Conservation (phyloP, 2,888 invertebrate genomes). For the Dioctria rufipes region DNA sequence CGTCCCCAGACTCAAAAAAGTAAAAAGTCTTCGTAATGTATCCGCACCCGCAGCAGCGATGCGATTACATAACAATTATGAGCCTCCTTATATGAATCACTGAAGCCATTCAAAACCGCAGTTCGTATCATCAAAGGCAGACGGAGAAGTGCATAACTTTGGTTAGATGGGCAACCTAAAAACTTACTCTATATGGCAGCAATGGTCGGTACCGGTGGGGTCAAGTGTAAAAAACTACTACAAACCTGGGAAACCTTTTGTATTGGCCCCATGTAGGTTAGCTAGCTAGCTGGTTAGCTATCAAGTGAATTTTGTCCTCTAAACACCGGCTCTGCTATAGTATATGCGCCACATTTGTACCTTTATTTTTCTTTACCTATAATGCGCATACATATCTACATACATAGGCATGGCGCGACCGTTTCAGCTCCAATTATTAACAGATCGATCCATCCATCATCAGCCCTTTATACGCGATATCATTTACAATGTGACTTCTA, state of each 20-base stretch:
- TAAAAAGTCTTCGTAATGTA: background rate
- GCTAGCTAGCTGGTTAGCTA: background rate
- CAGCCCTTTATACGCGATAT: background rate
- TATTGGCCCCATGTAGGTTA: background rate
- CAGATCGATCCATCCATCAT: slow-evolving; percentile 4
- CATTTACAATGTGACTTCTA: background rate
- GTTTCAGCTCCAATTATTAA: slow-evolving; percentile 7
- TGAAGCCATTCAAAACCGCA: slow-evolving; percentile 25
- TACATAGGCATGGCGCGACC: background rate
- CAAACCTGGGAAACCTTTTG: background rate
- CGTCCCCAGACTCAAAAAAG: background rate
- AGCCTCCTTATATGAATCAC: background rate
- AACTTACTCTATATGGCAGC: background rate
- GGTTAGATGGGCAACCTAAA: background rate
- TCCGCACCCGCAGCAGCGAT: background rate
- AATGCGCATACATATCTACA: too few relatives aligned
- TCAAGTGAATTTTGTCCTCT: background rate
- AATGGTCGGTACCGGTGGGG: background rate
- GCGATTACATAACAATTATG: slow-evolving; percentile 10
- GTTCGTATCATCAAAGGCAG: slow-evolving; percentile 11
- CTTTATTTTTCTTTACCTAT: too few relatives aligned
- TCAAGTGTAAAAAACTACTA: background rate
- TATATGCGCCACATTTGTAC: background rate
- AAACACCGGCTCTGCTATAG: background rate
- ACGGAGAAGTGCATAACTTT: slow-evolving; percentile 7